Evolutionary conservation across 2,113 vertebrate genomes (phyloP).

Genomic region (Nestor notabilis): DNA sequence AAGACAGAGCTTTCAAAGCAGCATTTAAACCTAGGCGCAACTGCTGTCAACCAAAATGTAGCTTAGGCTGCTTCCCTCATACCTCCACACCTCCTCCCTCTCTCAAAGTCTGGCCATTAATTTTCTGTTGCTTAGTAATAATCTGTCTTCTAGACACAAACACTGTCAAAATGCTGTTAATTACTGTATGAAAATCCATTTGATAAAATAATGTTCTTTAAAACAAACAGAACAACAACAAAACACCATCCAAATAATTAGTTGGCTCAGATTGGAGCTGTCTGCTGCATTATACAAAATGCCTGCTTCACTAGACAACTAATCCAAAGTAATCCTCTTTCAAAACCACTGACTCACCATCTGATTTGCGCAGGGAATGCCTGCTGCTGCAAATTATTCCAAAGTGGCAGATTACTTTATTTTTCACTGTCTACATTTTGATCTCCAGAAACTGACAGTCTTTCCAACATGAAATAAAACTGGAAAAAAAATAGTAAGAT

Average conservation of each 20-base stretch:
- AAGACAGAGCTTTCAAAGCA: not conserved
- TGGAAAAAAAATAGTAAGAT: not conserved
- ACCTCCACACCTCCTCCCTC: not conserved
- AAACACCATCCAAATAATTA: not conserved
- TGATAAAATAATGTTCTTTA: not conserved
- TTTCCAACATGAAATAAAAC: not conserved
- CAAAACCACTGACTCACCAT: not conserved
- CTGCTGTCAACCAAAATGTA: not conserved
- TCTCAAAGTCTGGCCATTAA: not conserved
- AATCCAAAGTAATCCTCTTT: conserved; percentile 62
- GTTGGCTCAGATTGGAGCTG: not conserved
- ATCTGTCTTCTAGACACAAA: not conserved
- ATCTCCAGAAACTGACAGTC: not conserved
- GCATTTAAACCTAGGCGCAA: not conserved
- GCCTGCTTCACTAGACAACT: conserved; percentile 17
- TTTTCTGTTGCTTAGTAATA: not conserved
- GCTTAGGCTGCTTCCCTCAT: not conserved
- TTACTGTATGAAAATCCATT: not conserved
- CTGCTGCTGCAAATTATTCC: conserved; percentile 14
- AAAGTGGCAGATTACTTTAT: not conserved
- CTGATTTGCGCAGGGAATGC: conserved; percentile 20
- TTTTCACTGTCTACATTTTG: not conserved
- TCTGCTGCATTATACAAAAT: conserved; percentile 36
- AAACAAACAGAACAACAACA: not conserved
- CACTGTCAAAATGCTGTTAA: not conserved